Conservation (phyloP, 2,888 invertebrate genomes). For the Amblyjoppa proteus region DNA sequence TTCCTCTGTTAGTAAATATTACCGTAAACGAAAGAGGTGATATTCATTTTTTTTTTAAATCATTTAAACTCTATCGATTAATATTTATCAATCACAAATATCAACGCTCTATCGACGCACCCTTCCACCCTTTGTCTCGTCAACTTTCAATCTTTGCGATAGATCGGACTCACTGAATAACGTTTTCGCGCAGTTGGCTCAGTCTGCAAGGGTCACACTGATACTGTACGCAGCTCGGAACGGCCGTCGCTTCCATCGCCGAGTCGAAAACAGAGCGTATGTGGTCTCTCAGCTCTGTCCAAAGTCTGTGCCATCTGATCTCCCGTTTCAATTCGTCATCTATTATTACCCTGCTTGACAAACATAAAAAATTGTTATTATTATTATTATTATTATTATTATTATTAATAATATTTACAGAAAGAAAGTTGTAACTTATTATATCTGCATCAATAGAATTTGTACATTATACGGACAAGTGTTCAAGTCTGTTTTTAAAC, state of each 20-base stretch:
- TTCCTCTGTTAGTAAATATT: background rate
- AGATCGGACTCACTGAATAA: conserved; percentile 83
- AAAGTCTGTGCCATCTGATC: conserved; percentile 83
- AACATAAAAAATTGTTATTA: background rate
- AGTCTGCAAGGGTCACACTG: conserved; percentile 74
- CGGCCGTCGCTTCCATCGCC: conserved; percentile 78
- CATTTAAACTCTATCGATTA: background rate
- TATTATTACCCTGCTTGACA: conserved; percentile 81
- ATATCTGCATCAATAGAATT: too few species aligned
- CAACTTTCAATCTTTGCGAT: background rate
- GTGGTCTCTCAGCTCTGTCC: conserved; percentile 85
- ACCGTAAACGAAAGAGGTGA: background rate
- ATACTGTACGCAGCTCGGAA: conserved; percentile 71
- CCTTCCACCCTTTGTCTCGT: background rate
- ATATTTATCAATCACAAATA: too few species aligned
- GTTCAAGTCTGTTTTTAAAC: too few species aligned
- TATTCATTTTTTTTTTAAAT: background rate
- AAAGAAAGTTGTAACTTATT: too few species aligned
- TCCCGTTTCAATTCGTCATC: conserved; percentile 82
- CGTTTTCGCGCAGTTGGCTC: conserved; percentile 83
- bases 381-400: too few species aligned
- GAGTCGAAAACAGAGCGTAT: conserved; percentile 84
- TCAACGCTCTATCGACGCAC: too few species aligned
- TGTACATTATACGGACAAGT: too few species aligned
- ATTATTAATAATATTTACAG: too few species aligned